These are phyloP conservation scores for Solea solea DNA, from an alignment of 2,113 vertebrate genomes.

Conservation along the genomic window DNA sequence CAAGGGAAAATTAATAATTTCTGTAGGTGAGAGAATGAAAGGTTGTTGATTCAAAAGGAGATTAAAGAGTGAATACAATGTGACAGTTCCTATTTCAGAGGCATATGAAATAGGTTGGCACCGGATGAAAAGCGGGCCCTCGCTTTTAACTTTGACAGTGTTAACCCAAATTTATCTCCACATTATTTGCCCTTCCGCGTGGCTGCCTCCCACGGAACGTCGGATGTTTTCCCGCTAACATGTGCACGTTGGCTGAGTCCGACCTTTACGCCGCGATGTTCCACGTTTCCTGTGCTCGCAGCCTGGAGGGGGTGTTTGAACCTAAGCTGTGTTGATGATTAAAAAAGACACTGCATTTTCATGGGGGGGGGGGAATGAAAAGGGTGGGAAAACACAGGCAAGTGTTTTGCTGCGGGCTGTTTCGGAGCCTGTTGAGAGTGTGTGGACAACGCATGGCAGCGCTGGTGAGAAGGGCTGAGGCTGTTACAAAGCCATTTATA, in stretches of 20 bases:
- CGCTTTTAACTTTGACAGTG: conserved; percentile 1
- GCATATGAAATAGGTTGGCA: too few species aligned
- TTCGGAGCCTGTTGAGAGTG: conserved; percentile 40
- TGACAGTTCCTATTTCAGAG: too few species aligned
- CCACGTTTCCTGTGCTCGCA: conserved; percentile 31
- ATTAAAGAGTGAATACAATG: too few species aligned
- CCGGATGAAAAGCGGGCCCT: neutral
- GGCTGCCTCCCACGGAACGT: neutral
- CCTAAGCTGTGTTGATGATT: conserved; percentile 31
- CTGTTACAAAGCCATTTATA: conserved; percentile 35
- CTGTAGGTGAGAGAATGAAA: too few species aligned
- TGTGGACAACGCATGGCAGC: conserved; percentile 44
- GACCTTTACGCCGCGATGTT: conserved; percentile 41
- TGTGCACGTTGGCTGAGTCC: conserved; percentile 12
- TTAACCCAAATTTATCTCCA: neutral
- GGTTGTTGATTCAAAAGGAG: too few species aligned
- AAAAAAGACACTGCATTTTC: conserved; percentile 39
- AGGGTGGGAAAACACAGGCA: conserved; percentile 14
- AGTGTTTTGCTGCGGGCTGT: conserved; percentile 34
- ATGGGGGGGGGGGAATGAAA: conserved; percentile 23
- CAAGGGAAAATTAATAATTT: too few species aligned
- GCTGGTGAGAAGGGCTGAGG: conserved; percentile 20
- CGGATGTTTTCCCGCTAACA: conserved; percentile 19
- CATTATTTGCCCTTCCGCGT: neutral
- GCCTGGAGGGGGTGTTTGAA: conserved; percentile 43